A percentile compares a stretch with the other conserved stretches of the same genome.
Evolutionary conservation across 2,113 vertebrate genomes (phyloP).

Genomic region (Sigmodon hispidus): DNA sequence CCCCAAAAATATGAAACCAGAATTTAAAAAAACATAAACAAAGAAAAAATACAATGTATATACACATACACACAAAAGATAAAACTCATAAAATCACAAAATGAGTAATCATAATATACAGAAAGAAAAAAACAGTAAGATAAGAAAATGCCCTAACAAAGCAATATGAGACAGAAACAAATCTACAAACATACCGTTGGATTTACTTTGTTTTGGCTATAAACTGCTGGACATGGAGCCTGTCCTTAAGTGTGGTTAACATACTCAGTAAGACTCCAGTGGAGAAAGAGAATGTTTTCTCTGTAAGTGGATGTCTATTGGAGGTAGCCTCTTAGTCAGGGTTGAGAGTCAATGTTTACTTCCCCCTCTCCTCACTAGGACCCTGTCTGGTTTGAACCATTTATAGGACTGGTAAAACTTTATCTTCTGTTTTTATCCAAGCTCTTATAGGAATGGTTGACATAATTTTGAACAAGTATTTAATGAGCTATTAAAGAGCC

Average conservation of each 20-base stretch:
- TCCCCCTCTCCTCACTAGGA: neutral
- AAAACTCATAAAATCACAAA: neutral
- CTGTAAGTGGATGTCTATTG: neutral
- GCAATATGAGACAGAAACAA: neutral
- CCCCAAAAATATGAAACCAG: neutral
- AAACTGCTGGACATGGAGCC: neutral
- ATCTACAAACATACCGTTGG: neutral
- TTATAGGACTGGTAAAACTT: neutral
- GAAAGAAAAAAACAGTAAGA: neutral
- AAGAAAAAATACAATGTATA: too few species aligned
- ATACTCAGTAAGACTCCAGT: neutral
- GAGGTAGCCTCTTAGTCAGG: neutral
- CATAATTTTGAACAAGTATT: conserved; percentile 6
- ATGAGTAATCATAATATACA: neutral
- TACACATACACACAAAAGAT: neutral
- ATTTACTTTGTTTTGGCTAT: neutral
- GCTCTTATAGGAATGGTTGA: neutral
- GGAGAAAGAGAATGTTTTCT: neutral
- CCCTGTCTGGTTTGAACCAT: neutral
- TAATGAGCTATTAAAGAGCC: neutral
- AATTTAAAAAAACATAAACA: neutral
- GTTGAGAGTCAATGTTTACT: neutral
- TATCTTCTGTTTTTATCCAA: conserved; percentile 35
- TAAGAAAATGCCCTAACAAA: neutral
- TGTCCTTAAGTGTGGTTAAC: neutral